Percentiles rank a stretch among this genome's conserved stretches.
Conservation (phyloP, 2,113 vertebrate species). For the Ovibos moschatus region DNA sequence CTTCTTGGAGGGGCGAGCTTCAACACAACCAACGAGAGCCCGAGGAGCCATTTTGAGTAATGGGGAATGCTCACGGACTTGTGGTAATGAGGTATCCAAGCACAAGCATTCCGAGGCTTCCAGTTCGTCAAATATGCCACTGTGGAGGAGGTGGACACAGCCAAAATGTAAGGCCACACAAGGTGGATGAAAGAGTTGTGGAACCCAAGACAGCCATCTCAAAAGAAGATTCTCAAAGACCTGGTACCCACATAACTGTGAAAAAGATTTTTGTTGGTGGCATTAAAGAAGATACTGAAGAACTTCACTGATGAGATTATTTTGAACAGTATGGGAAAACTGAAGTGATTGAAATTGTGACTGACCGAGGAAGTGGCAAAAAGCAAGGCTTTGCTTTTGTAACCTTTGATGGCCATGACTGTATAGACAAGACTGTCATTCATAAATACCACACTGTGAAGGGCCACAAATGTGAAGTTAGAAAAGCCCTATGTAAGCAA, state of each 20-base stretch:
- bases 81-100: conserved; percentile 95
- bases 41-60: conserved; percentile 93
- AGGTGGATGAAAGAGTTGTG: conserved; percentile 93
- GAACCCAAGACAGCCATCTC: conserved; percentile 96
- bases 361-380: not conserved
- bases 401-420: not conserved
- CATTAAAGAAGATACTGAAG: not conserved
- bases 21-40: conserved; percentile 93
- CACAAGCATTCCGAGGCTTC: conserved; percentile 93
- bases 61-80: conserved; percentile 93
- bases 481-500: conserved; percentile 93
- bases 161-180: conserved; percentile 92
- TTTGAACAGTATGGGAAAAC: not conserved
- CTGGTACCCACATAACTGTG: conserved; percentile 73
- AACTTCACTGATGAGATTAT: not conserved
- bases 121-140: conserved; percentile 93
- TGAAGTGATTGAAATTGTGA: not conserved
- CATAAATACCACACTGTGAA: conserved; percentile 97
- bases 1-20: conserved; percentile 94
- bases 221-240: conserved; percentile 92
- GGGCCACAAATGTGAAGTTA: conserved; percentile 94
- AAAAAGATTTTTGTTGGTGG: not conserved
- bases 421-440: conserved; percentile 95
- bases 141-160: conserved; percentile 91
- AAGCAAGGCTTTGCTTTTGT: not conserved